Evolutionary conservation across 2,888 invertebrate species (phyloP), one percentile per base, ranked within the genome.

Genomic region (Nezara viridula): DNA sequence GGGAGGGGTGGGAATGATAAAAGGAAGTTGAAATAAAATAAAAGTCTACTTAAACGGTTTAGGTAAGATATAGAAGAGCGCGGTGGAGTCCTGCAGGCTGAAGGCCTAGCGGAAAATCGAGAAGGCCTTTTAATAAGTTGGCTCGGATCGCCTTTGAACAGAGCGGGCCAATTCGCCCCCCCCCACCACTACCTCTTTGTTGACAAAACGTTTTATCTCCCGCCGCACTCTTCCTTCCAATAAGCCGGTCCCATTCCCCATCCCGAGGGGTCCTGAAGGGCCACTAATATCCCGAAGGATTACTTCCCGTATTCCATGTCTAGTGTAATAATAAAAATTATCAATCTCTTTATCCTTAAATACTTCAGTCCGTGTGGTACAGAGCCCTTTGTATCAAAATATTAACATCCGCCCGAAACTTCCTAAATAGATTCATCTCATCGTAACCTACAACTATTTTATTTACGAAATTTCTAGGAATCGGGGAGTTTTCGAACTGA

Each of bases 121-220:
- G 77, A 40, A 10, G 81, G 12, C n/a, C 81, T 81, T 81, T 81
- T 81, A 81, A 81, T 81, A 81, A 81, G 37, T 40, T 81, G 44
- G 81, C 14, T n/a, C n/a, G 81, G 81, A 81, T 81, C 81, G 40
- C 44, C 81, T 81, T 81, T 81, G 81, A 81, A 47, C 14, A 16
- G 44, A n/a, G n/a, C 0, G 16, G 81, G n/a, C 44, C 81, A n/a
- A 81, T 81, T 81, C 44, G n/a, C n/a, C n/a, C n/a, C n/a, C n/a
- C n/a, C n/a, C n/a, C n/a, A n/a, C n/a, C 81, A 7, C 6, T 7
- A 44, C 10, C 81, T 44, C 81, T 81, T 77, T 81, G 81, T 81
- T 81, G 81, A 81, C 81, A 81, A 81, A 81, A 81, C 81, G 12
- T n/a, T 81, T 81, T 81, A 81, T 81, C 81, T 81, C 10, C 5